These are phyloP conservation scores for Pammene aurita DNA, from an alignment of 2,888 invertebrate genomes.

Conservation along the genomic window DNA sequence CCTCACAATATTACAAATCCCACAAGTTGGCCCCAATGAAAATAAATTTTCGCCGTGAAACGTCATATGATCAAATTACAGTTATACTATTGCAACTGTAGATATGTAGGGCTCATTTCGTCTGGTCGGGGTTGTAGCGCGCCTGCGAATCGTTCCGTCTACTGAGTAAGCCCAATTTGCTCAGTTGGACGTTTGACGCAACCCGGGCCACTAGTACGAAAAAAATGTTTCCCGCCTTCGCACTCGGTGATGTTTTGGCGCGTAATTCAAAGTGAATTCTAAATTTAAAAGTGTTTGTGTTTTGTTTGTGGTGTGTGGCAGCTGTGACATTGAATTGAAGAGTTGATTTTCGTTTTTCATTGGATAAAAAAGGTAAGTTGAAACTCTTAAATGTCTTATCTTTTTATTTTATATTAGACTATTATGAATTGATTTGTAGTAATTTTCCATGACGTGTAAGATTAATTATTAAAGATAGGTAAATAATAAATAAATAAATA, in stretches of 20 bases:
- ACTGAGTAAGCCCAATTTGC: slow-evolving; percentile 31
- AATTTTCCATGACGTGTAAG: too few species aligned
- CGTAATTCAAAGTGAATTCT: slow-evolving; percentile 37
- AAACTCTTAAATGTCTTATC: background rate
- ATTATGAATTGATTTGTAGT: too few species aligned
- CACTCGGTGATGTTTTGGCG: slow-evolving; percentile 35
- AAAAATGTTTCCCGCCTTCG: slow-evolving; percentile 28
- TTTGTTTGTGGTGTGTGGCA: slow-evolving; percentile 35
- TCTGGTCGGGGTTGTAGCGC: slow-evolving; percentile 34
- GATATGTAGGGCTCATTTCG: slow-evolving; percentile 23
- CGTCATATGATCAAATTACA: slow-evolving; percentile 21
- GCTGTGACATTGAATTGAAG: slow-evolving; percentile 38
- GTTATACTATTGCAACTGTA: slow-evolving; percentile 26
- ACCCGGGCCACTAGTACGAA: slow-evolving; percentile 29
- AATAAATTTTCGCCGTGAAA: slow-evolving; percentile 8
- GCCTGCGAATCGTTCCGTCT: slow-evolving; percentile 37
- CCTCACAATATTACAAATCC: background rate
- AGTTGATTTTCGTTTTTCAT: slow-evolving; percentile 22
- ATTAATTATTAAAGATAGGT: too few species aligned
- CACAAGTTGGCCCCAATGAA: background rate
- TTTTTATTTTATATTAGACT: background rate
- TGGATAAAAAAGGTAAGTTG: slow-evolving; percentile 35
- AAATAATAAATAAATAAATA: too few species aligned
- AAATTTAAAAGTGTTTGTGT: slow-evolving; percentile 35
- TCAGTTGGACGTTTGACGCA: slow-evolving; percentile 41